phyloP scores from a whole-genome alignment of 2,113 vertebrate species.

The Bujurquina vittata region DNA sequence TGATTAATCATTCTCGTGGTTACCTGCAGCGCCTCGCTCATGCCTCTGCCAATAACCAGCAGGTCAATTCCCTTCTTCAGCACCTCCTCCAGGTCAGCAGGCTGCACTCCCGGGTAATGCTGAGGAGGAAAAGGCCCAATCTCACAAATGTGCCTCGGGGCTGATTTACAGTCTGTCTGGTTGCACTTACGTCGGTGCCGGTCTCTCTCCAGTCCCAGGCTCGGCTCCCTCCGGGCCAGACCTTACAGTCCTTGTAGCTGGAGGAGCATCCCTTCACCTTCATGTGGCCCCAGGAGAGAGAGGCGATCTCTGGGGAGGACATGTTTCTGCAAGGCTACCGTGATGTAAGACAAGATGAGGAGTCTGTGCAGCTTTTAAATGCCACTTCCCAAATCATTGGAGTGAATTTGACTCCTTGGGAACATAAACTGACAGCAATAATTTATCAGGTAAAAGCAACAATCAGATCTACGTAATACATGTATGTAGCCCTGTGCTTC shows the following conservation, averaged over 20 bases:
- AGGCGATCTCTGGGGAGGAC: constrained; percentile 92
- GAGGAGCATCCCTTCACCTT: constrained; percentile 87
- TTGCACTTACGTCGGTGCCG: constrained; percentile 88
- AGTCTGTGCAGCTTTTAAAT: not conserved
- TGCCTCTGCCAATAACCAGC: constrained; percentile 93
- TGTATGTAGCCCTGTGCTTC: not conserved
- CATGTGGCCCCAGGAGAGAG: constrained; percentile 94
- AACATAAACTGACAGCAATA: not conserved
- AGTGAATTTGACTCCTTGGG: not conserved
- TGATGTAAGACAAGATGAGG: not conserved
- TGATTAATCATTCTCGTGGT: not conserved
- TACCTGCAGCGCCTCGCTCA: constrained; percentile 94
- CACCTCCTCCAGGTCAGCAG: constrained; percentile 93
- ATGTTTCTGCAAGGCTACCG: constrained; percentile 65
- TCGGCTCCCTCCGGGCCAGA: constrained; percentile 95
- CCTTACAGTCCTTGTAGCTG: constrained; percentile 95
- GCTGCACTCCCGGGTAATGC: constrained; percentile 94
- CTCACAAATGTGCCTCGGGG: not conserved
- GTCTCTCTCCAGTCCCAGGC: constrained; percentile 98
- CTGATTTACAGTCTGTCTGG: not conserved
- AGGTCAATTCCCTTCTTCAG: constrained; percentile 84
- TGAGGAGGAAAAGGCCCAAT: constrained; percentile 41
- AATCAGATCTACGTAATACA: not conserved
- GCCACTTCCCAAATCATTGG: not conserved
- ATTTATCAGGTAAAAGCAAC: not conserved